These are phyloP conservation scores for Syngnathus scovelli DNA, from an alignment of 2,113 vertebrate species.

Conservation along the genomic window DNA sequence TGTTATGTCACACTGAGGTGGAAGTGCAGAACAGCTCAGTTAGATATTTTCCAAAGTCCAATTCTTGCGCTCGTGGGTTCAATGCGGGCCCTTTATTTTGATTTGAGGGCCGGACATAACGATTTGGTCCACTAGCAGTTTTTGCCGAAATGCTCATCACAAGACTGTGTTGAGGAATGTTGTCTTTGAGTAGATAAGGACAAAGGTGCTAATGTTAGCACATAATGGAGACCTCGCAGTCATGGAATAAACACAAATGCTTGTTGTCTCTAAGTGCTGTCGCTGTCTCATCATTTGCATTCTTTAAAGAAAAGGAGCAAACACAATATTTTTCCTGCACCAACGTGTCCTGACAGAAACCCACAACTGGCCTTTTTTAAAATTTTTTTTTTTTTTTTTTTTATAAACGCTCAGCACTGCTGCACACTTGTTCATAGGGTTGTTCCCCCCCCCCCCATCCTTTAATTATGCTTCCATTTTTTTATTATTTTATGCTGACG, in stretches of 20 bases:
- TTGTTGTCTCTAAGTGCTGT: conserved; percentile 35
- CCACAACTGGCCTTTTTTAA: conserved; percentile 47
- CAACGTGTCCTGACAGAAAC: conserved; percentile 44
- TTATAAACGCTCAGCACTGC: conserved; percentile 19
- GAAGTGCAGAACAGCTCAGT: too few relatives aligned
- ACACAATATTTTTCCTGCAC: conserved; percentile 27
- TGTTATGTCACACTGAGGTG: too few relatives aligned
- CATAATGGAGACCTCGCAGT: conserved; percentile 10
- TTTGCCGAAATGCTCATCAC: conserved; percentile 17
- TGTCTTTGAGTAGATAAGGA: conserved; percentile 41
- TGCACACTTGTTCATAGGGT: conserved; percentile 39
- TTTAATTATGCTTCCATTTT: conserved; percentile 59
- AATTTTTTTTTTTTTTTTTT: background rate
- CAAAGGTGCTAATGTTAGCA: conserved; percentile 1
- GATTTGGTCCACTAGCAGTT: too few relatives aligned
- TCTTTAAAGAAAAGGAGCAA: conserved; percentile 20
- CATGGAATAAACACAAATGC: conserved; percentile 47
- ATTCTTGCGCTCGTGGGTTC: too few relatives aligned
- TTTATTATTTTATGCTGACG: conserved; percentile 44
- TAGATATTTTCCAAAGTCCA: too few relatives aligned
- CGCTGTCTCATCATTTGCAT: conserved; percentile 60
- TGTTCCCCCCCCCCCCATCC: conserved; percentile 8
- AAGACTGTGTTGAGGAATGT: conserved; percentile 36
- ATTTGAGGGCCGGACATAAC: too few relatives aligned
- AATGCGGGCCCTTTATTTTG: too few relatives aligned